phyloP scores from a whole-genome alignment of 2,113 vertebrate species.

The Trichomycterus rosablanca region DNA sequence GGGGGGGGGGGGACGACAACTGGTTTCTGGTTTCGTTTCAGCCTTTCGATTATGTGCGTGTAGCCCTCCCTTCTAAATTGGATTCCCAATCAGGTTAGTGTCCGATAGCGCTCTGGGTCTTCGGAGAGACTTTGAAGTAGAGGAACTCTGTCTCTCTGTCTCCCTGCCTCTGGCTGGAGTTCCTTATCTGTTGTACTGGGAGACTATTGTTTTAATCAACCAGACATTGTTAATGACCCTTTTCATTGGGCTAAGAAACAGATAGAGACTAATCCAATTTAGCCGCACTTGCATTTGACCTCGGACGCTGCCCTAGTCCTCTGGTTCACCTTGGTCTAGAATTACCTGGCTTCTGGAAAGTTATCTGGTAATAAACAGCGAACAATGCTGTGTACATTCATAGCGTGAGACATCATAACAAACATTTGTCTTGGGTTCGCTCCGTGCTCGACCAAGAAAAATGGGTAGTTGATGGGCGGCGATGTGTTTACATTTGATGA shows the following conservation, averaged over 20 bases:
- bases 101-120: slow-evolving; percentile 50
- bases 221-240: slow-evolving; percentile 70
- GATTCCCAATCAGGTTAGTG: slow-evolving; percentile 58
- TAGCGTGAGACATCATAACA: slow-evolving; percentile 24
- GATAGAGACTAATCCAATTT: slow-evolving; percentile 66
- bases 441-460: slow-evolving; percentile 17
- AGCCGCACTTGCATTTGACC: slow-evolving; percentile 40
- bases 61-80: slow-evolving; percentile 47
- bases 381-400: slow-evolving; percentile 5
- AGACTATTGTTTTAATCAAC: slow-evolving; percentile 50
- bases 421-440: slow-evolving; percentile 18
- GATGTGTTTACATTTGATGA: slow-evolving; percentile 55
- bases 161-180: slow-evolving; percentile 41
- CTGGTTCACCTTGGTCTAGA: slow-evolving; percentile 2
- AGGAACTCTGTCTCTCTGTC: slow-evolving; percentile 49
- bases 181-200: slow-evolving; percentile 51
- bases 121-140: slow-evolving; percentile 64
- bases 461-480: slow-evolving; percentile 33
- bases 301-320: slow-evolving; percentile 16
- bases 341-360: slow-evolving; percentile 36
- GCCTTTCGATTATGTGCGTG: slow-evolving; percentile 44
- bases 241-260: slow-evolving; percentile 55
- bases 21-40: slow-evolving; percentile 72
- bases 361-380: slow-evolving; percentile 7
- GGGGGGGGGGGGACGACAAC: slow-evolving; percentile 55